Evolutionary conservation across 1,140 invertebrate species (phyloP).

Genomic region (Holotrichia oblita): DNA sequence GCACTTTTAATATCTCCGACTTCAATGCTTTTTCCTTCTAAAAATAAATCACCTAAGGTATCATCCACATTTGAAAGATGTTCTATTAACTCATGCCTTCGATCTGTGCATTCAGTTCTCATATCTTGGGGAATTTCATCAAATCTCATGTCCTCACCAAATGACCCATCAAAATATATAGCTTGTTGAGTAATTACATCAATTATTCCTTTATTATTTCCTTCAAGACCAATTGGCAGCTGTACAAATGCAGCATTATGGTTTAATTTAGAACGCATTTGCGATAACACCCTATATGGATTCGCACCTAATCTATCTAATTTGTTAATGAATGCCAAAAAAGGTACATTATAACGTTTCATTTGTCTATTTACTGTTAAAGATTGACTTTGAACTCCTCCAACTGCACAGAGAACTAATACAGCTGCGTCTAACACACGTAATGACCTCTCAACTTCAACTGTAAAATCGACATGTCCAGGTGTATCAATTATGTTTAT

Average conservation of each 20-base stretch:
- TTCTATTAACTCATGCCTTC: conserved; percentile 92
- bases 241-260: conserved; percentile 97
- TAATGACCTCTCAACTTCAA: conserved; percentile 97
- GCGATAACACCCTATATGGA: conserved; percentile 75
- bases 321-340: conserved; percentile 98
- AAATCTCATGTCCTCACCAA: conserved; percentile 79
- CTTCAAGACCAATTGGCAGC: conserved; percentile 94
- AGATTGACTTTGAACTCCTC: conserved; percentile 98
- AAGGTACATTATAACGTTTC: conserved; percentile 96
- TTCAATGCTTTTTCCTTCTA: conserved; percentile 84
- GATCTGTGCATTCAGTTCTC: conserved; percentile 77
- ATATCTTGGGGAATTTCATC: conserved; percentile 92
- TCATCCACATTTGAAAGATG: conserved; percentile 96
- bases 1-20: conserved; percentile 84
- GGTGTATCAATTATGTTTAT: conserved; percentile 99
- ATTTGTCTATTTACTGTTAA: conserved; percentile 98
- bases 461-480: conserved; percentile 99
- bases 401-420: conserved; percentile 95
- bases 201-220: conserved; percentile 86
- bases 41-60: conserved; percentile 75
- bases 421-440: conserved; percentile 97
- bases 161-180: conserved; percentile 93
- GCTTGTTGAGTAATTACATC: conserved; percentile 90
- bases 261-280: conserved; percentile 85
- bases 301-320: conserved; percentile 92